phyloP scores from a whole-genome alignment of 1,140 invertebrate genomes.

The Cephus cinctus region DNA sequence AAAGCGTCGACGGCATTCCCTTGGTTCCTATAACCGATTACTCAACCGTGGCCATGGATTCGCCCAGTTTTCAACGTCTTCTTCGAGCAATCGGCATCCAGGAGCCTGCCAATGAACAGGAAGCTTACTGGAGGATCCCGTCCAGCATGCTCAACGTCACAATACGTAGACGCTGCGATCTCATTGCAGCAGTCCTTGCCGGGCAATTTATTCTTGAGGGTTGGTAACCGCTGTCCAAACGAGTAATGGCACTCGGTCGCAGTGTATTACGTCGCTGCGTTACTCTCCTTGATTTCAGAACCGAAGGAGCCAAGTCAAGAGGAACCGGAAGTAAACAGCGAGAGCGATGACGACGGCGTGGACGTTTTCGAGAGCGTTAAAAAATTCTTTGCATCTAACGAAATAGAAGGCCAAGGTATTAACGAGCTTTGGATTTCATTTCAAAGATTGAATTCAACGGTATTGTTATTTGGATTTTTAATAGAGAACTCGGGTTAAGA shows the following conservation, averaged over 20 bases:
- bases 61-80: slow-evolving; percentile 58
- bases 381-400: slow-evolving; percentile 31
- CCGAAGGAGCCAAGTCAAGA: neutral
- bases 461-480: too few relatives aligned
- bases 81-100: slow-evolving; percentile 60
- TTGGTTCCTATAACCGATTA: slow-evolving; percentile 65
- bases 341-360: slow-evolving; percentile 24
- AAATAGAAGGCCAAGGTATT: too few relatives aligned
- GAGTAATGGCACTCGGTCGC: slow-evolving; percentile 17
- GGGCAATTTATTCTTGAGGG: slow-evolving; percentile 45
- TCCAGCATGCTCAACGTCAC: slow-evolving; percentile 51
- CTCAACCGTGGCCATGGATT: slow-evolving; percentile 61
- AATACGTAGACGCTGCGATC: slow-evolving; percentile 48
- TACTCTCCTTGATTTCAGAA: slow-evolving; percentile 10
- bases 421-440: too few relatives aligned
- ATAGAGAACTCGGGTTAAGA: too few relatives aligned
- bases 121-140: slow-evolving; percentile 65
- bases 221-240: slow-evolving; percentile 25
- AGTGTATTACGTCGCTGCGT: too few relatives aligned
- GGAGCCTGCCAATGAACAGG: slow-evolving; percentile 61
- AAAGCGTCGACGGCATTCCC: slow-evolving; percentile 60
- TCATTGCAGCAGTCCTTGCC: slow-evolving; percentile 50
- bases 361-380: slow-evolving; percentile 36
- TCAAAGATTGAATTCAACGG: too few relatives aligned
- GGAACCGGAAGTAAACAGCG: slow-evolving; percentile 6